These are phyloP conservation scores for Fregata magnificens DNA, from an alignment of 2,113 vertebrate species.

Conservation along the genomic window DNA sequence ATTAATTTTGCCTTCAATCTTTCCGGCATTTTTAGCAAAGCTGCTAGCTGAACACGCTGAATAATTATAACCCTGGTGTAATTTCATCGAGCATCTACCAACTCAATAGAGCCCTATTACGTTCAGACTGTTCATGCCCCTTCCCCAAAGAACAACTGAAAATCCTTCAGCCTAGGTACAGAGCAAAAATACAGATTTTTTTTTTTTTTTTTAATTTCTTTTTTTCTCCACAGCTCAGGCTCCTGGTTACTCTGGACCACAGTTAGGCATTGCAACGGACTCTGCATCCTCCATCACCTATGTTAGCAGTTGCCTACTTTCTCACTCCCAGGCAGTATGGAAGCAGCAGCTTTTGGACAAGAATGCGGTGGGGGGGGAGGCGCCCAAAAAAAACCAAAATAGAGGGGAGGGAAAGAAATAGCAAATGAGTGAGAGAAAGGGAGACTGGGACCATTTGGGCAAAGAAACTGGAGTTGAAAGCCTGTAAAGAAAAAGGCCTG, in stretches of 20 bases:
- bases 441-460: not conserved
- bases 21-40: constrained; percentile 3
- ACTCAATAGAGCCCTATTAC: not conserved
- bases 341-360: not conserved
- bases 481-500: not conserved
- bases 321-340: not conserved
- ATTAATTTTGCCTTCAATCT: constrained; percentile 35
- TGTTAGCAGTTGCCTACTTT: not conserved
- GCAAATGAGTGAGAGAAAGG: not conserved
- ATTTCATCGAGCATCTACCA: not conserved
- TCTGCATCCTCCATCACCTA: not conserved
- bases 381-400: not conserved
- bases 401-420: not conserved
- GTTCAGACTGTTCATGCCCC: not conserved
- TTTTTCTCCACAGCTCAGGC: not conserved
- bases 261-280: not conserved
- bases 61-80: not conserved
- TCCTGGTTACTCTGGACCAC: not conserved
- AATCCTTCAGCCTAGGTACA: not conserved
- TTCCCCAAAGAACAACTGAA: not conserved
- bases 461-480: not conserved
- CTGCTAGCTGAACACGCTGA: not conserved
- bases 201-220: too few relatives aligned
- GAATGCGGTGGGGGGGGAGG: too few relatives aligned
- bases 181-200: not conserved